Evolutionary conservation across 2,113 vertebrate species (phyloP), one percentile per base, ranked within the genome.

Genomic region (Coreoperca whiteheadi): DNA sequence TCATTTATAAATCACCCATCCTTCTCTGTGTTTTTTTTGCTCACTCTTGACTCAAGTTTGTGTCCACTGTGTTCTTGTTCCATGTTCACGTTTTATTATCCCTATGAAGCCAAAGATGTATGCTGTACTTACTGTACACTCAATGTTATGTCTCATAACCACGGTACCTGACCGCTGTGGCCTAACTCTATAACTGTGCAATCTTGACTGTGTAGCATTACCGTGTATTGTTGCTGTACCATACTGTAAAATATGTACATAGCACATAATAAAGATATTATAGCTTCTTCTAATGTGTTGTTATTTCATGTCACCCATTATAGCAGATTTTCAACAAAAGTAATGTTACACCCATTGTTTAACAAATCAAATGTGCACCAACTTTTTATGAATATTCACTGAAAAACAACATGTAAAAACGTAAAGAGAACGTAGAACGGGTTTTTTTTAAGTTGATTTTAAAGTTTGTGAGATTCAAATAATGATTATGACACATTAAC

Each of bases 241-340:
- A 93, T 94, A 94, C 74, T 95, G 94, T 95, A 92, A 94, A 76
- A 94, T 84, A 92, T 95, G 94, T 95, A 94, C 50, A 95, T 89
- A 93, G 79, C 84, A 79, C 74, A 91, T 78, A 95, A 95, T 95
- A 93, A 96, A 95, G 93, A 92, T 93, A 91, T 95, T 87, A 91
- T 93, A 90, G 90, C 93, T 93, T 93, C 86, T 95, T 92, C 39
- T 88, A 65, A 85, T 39, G 54, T 37, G 11, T 53, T 60, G 48
- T 59, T 32, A 0, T 74, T 23, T 68, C 5, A 30, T 69, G 9
- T 41, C 20, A 5, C 34, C 6, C 23, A 15, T 50, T 28, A 3
- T 8, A 4, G 50, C 32, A 41, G 15, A 37, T 53, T 61, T 69
- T 14, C 25, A n/a, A n/a, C 6, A 30, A 28, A 3, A 10, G 21